Base-by-base conservation (phyloP, 2,888 invertebrate species). In the Watsonalla binaria region DNA sequence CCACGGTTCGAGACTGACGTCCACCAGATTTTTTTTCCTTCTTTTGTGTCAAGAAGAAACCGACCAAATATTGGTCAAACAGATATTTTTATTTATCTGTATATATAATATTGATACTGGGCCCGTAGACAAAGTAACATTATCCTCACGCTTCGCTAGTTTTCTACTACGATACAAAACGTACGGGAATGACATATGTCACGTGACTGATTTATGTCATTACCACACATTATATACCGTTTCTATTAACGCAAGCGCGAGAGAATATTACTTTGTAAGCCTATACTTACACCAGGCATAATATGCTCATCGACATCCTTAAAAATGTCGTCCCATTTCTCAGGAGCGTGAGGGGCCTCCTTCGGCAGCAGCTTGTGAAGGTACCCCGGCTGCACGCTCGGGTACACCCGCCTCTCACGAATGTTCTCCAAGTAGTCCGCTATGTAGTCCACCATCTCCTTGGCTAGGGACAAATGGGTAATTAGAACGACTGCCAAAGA, bases 391-490 rank as follows among this genome's bases (percentile, higher is more conserved):
- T 97, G 95, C 0, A 97, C 97, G 13, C 96, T 95, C 0, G 99
- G 99, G 76, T 97, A 98, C 0, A 99, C 99, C 13, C 97, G 93
- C 4, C 96, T 92, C 11, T 95, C 95, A 0, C 98, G 92, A 58
- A 99, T 97, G 66, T 95, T 96, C 83, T 97, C 96, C 78, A 99
- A 86, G 82, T 99, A 99, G 80, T 99, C 97, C 0, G 98, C 98
- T 66, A 99, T 98, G 83, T 97, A 99, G 88, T 99, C 99, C 57
- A 99, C 97, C 95, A 99, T 96, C 89, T 99, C 97, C 84, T 99
- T 99, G 46, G 98, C 99, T 97, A 80, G 5, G 42, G 42, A 42
- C 42, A 42, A 42, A 11, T 0, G 11, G 8, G 42, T 11, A 42
- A 0, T 5, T 9, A 0, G 11, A 2, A 42, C 0, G 6, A 1